These are phyloP conservation scores for Pluvianellus socialis DNA, from an alignment of 2,113 vertebrate genomes.

Conservation along the genomic window DNA sequence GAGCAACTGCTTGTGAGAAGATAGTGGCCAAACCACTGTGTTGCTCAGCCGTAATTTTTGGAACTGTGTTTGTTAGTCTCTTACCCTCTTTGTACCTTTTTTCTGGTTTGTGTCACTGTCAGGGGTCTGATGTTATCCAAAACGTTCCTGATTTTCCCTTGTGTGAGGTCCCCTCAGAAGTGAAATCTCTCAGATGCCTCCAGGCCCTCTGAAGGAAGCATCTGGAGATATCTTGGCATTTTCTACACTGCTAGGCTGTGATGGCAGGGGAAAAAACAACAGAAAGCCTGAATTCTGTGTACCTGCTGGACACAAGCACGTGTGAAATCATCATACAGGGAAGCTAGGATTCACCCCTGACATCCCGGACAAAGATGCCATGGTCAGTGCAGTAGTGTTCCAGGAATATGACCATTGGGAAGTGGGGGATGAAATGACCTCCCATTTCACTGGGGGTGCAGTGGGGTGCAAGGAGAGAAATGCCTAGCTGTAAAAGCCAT, in stretches of 20 bases:
- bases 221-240: background rate
- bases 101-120: background rate
- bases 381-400: background rate
- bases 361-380: background rate
- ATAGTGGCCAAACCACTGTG: fast-evolving
- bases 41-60: background rate
- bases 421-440: fast-evolving
- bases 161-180: fast-evolving
- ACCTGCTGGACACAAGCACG: background rate
- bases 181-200: background rate
- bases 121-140: background rate
- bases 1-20: background rate
- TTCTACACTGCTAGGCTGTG: background rate
- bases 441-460: background rate
- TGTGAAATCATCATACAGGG: background rate
- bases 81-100: background rate
- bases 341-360: background rate
- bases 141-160: background rate
- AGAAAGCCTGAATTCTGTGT: background rate
- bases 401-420: background rate
- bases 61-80: background rate
- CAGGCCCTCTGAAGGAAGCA: background rate
- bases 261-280: background rate
- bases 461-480: background rate
- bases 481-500: background rate